Base-by-base conservation (phyloP, 2,797 vertebrate genomes). In the Carapus acus region DNA sequence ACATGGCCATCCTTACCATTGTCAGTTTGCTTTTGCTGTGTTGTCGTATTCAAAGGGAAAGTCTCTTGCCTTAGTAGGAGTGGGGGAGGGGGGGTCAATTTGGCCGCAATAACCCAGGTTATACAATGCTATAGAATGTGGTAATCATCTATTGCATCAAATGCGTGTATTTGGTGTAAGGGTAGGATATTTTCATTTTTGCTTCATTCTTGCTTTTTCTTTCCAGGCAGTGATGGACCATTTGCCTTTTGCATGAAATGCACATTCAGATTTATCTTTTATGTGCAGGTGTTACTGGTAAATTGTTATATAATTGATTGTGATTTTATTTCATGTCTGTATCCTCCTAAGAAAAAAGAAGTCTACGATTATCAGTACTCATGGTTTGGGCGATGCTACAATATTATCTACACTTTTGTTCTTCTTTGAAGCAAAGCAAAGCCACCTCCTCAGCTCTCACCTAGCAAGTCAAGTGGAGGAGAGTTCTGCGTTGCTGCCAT, bases 391-490 rank as follows among this genome's bases (percentile, higher is more conserved):
- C 34, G 12, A 20, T 20, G 24, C 20, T 4, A 6, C 20, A 4
- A 4, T 14, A 27, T 24, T 44, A 11, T 63, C 27, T 56, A 3
- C 22, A 12, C 7, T 1, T 24, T 53, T 45, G 31, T n/a, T 49
- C 17, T 45, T 24, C 65, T 54, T 57, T 87, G 52, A 83, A 98
- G 96, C 88, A 98, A 98, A 93, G 86, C 88, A 57, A 97, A 96
- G 83, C 92, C 94, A 0, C 90, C 92, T 14, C 92, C 94, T 5
- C 96, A 98, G 83, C 97, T 97, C 79, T 98, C 96, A 33, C 96
- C 96, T 5, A 98, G 96, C 82, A 98, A 98, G 70, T 97, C 95
- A 24, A 84, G 88, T 37, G 94, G 94, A 73, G 94, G 95, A 64
- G 96, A 98, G 76, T 97, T 98, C 62, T 98, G 92, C 12, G 92